These are phyloP conservation scores for Meteorus colon DNA, from an alignment of 2,888 invertebrate genomes.

Conservation along the genomic window DNA sequence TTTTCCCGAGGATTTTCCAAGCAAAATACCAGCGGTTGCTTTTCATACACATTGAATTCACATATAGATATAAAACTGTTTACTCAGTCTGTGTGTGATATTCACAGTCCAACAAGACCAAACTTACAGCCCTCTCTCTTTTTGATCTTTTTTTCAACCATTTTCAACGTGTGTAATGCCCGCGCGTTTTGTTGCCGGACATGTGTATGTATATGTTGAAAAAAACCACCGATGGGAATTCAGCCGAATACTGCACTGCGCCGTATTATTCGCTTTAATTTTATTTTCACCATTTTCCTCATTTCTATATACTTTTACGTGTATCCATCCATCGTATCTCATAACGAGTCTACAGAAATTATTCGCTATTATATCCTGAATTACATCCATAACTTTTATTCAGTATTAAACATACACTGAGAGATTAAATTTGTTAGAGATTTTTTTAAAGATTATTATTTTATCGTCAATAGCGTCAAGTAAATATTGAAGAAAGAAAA, in stretches of 20 bases:
- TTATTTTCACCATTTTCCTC: constrained; percentile 40
- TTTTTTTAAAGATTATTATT: too few species aligned
- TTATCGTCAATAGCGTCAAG: too few species aligned
- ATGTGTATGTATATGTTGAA: constrained; percentile 7
- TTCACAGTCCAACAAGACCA: not conserved
- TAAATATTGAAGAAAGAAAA: not conserved
- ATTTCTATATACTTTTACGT: constrained; percentile 17
- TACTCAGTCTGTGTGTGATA: not conserved
- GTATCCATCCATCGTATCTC: not conserved
- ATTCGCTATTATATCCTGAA: constrained; percentile 50
- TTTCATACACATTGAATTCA: constrained; percentile 9
- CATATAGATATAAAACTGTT: not conserved
- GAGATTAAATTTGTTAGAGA: too few species aligned
- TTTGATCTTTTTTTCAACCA: not conserved
- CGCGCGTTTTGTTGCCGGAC: constrained; percentile 28
- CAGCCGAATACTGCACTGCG: constrained; percentile 47
- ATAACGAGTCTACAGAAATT: constrained; percentile 38
- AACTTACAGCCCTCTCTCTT: not conserved
- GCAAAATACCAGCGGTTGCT: constrained; percentile 18
- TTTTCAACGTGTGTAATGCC: constrained; percentile 32
- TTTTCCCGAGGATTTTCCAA: constrained; percentile 17
- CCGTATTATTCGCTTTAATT: constrained; percentile 50
- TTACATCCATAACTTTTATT: not conserved
- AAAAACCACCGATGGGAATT: constrained; percentile 39
- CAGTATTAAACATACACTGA: not conserved